These are phyloP conservation scores for Isurus oxyrinchus DNA, from an alignment of 2,113 vertebrate species.

Conservation along the genomic window DNA sequence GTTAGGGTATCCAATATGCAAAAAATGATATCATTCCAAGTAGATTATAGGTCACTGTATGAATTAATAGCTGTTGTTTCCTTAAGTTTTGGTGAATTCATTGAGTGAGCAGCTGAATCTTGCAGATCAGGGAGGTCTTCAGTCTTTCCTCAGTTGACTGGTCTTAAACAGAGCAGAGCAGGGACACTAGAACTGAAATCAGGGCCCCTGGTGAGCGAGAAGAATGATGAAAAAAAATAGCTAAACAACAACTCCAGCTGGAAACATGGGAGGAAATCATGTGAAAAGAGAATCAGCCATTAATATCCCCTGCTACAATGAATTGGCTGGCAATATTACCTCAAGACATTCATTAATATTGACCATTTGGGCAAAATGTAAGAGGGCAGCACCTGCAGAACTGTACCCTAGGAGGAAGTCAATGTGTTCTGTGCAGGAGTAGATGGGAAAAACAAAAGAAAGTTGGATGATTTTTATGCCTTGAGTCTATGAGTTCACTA, in stretches of 20 bases:
- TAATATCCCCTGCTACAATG: background rate
- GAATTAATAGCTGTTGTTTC: background rate
- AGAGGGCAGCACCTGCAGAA: background rate
- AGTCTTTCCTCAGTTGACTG: background rate
- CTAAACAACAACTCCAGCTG: background rate
- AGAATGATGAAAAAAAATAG: background rate
- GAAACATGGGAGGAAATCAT: background rate
- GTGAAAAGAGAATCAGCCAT: background rate
- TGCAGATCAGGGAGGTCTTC: background rate
- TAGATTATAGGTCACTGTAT: background rate
- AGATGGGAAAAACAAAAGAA: background rate
- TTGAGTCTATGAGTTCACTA: no score
- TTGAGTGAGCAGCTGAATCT: background rate
- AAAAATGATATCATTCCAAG: background rate
- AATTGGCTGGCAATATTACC: background rate
- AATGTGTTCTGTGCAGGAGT: background rate
- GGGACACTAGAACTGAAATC: background rate
- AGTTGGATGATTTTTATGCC: background rate
- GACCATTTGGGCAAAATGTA: background rate
- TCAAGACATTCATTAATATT: background rate
- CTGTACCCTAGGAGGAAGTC: background rate
- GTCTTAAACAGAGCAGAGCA: background rate
- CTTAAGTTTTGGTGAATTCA: background rate
- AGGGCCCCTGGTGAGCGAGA: background rate
- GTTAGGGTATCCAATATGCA: background rate